Percentiles rank a stretch among this genome's conserved stretches.
Evolutionary conservation across 2,113 vertebrate genomes (phyloP).

Genomic region (Centropus bengalensis): DNA sequence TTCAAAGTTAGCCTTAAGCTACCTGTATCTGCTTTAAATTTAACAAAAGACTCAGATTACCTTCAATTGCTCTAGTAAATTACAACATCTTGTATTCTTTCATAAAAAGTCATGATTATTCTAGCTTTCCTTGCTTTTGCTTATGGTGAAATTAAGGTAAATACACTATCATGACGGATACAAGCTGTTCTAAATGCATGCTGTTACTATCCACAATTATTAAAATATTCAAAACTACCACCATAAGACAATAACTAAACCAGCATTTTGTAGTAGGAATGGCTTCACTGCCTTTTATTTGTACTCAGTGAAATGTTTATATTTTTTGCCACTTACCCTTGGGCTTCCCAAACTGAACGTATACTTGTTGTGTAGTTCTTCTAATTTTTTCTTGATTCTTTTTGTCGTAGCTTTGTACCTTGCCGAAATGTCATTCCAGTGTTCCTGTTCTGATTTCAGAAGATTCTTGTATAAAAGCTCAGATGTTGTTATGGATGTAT

Average conservation of each 20-base stretch:
- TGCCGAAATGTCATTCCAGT: slow-evolving; percentile 63
- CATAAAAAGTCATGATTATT: background rate
- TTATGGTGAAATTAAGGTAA: background rate
- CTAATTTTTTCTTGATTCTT: slow-evolving; percentile 80
- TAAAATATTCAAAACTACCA: background rate
- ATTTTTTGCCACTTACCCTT: slow-evolving; percentile 76
- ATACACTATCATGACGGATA: background rate
- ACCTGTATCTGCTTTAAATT: background rate
- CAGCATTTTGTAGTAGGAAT: background rate
- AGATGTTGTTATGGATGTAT: background rate
- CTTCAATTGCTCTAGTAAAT: background rate
- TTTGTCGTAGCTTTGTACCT: slow-evolving; percentile 76
- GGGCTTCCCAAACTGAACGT: slow-evolving; percentile 48
- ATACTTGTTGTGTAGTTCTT: slow-evolving; percentile 73
- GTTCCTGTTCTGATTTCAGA: slow-evolving; percentile 70
- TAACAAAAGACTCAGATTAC: background rate
- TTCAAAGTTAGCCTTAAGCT: background rate
- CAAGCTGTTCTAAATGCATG: background rate
- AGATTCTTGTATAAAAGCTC: slow-evolving; percentile 67
- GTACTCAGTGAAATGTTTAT: background rate
- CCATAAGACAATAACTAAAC: background rate
- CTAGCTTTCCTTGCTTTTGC: background rate
- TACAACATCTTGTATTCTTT: background rate
- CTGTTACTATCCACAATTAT: background rate
- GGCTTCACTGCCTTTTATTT: background rate